phyloP scores from a whole-genome alignment of 1,140 invertebrate species.

The Melitaea cinxia region DNA sequence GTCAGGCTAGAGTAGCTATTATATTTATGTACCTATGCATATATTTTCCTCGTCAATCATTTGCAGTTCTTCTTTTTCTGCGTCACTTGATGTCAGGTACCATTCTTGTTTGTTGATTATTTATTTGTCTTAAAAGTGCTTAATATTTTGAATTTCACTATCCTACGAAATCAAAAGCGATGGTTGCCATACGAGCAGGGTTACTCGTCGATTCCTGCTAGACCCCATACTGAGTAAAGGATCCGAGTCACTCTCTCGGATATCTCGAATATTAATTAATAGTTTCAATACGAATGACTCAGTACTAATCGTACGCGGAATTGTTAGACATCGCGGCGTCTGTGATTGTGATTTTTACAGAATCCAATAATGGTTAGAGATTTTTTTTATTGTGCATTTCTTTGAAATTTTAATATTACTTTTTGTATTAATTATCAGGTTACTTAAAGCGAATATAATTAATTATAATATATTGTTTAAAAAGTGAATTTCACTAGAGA shows the following conservation, averaged over 20 bases:
- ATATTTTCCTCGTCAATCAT: no score
- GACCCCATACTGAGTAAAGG: constrained; percentile 51
- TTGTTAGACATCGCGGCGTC: constrained; percentile 17
- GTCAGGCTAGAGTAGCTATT: no score
- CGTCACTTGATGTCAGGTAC: no score
- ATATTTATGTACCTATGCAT: no score
- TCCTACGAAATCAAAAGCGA: background rate
- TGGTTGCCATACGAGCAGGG: constrained; percentile 13
- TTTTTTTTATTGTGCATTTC: background rate
- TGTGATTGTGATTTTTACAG: background rate
- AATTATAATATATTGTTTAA: no score
- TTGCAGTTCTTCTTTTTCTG: no score
- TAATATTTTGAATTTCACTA: background rate
- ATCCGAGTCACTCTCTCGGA: constrained; percentile 45
- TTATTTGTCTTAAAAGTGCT: no score
- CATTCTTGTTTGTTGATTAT: no score
- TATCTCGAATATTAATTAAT: constrained; percentile 52
- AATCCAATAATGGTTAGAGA: background rate
- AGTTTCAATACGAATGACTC: constrained; percentile 46
- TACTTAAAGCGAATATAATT: no score
- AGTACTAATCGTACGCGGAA: constrained; percentile 40
- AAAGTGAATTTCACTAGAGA: no score
- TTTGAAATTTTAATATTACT: no score
- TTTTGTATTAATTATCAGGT: no score
- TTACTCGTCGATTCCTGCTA: constrained; percentile 18